These are phyloP conservation scores for Rhinichthys klamathensis DNA, from an alignment of 2,113 vertebrate genomes.

Conservation along the genomic window DNA sequence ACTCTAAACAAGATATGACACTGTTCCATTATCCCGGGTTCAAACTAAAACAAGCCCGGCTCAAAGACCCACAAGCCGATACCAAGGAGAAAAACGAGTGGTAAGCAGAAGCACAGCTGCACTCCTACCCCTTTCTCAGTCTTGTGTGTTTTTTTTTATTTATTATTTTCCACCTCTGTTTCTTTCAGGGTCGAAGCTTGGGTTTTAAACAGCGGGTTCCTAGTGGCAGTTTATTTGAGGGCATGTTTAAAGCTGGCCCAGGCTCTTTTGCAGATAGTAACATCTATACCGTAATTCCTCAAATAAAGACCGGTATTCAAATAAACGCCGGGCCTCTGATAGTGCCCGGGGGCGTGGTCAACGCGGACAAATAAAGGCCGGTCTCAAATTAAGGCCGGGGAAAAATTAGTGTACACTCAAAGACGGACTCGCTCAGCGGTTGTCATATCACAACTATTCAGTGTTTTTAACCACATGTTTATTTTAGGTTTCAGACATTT, in stretches of 20 bases:
- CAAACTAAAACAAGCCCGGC: conserved; percentile 62
- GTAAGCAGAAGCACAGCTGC: conserved; percentile 34
- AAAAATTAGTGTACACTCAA: too few species aligned
- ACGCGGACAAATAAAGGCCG: too few species aligned
- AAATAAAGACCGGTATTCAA: too few species aligned
- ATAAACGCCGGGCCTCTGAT: too few species aligned
- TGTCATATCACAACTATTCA: too few species aligned
- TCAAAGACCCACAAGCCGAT: conserved; percentile 34
- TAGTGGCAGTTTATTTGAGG: conserved; percentile 43
- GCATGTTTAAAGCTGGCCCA: conserved; percentile 38
- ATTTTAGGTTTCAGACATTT: too few species aligned
- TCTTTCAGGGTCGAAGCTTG: neutral
- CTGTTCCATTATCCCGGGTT: conserved; percentile 70
- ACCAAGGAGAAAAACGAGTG: conserved; percentile 45
- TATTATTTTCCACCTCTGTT: conserved; percentile 9
- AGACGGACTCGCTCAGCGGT: too few species aligned
- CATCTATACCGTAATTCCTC: too few species aligned
- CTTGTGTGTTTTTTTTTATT: conserved; percentile 13
- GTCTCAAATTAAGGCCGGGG: too few species aligned
- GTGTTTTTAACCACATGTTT: too few species aligned
- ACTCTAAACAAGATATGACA: conserved; percentile 77
- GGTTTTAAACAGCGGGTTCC: conserved; percentile 6
- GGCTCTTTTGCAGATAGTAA: conserved; percentile 43
- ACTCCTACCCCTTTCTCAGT: conserved; percentile 37
- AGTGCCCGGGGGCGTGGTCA: too few species aligned